Conservation (phyloP, 2,888 invertebrate genomes). For the Thalpophila matura region DNA sequence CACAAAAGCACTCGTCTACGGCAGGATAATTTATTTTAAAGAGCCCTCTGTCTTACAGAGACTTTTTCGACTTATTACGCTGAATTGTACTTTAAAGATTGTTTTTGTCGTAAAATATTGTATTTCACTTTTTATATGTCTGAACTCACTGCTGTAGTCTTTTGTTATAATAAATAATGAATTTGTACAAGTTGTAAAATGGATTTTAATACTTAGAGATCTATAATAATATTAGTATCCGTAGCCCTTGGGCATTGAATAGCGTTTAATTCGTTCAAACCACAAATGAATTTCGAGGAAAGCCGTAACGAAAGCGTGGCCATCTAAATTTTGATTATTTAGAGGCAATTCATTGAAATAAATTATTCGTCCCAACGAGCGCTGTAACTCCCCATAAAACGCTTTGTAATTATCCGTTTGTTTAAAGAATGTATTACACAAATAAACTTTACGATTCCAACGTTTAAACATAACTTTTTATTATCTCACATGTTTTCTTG, state of each 20-base stretch:
- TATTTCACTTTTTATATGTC: conserved; percentile 50
- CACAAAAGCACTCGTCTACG: conserved; percentile 76
- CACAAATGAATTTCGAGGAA: conserved; percentile 44
- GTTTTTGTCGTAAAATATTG: conserved; percentile 62
- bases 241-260: conserved; percentile 20
- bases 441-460: conserved; percentile 88
- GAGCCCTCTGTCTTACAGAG: conserved; percentile 67
- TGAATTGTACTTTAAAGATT: conserved; percentile 63
- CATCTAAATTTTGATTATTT: conserved; percentile 74
- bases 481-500: conserved; percentile 87
- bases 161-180: conserved; percentile 46
- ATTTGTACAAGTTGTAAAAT: conserved; percentile 22
- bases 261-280: conserved; percentile 22
- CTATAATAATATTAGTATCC: conserved; percentile 13
- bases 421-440: conserved; percentile 87
- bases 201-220: conserved; percentile 11
- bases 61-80: conserved; percentile 65
- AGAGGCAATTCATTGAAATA: conserved; percentile 74
- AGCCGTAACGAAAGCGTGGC: conserved; percentile 46
- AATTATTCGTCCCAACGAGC: conserved; percentile 78
- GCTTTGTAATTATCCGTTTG: conserved; percentile 86
- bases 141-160: conserved; percentile 26
- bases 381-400: conserved; percentile 81
- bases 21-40: conserved; percentile 78
- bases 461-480: conserved; percentile 87